Conservation (phyloP, 2,888 invertebrate species). For the Timandra comae region DNA sequence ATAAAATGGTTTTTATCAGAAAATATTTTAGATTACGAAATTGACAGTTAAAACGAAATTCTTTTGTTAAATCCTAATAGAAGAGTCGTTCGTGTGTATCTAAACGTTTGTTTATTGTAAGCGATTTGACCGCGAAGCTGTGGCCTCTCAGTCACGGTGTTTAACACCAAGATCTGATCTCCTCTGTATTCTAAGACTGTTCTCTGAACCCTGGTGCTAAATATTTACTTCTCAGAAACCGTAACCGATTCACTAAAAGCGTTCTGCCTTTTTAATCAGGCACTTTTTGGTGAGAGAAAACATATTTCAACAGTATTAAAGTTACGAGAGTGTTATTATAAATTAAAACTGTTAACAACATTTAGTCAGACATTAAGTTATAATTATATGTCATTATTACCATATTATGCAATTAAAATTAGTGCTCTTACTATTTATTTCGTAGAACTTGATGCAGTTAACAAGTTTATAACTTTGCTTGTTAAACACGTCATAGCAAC, state of each 20-base stretch:
- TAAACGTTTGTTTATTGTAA: constrained; percentile 45
- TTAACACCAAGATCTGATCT: constrained; percentile 27
- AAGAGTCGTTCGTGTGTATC: constrained; percentile 50
- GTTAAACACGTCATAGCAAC: background rate
- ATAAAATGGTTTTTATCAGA: constrained; percentile 11
- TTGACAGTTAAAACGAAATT: no score
- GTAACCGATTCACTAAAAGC: background rate
- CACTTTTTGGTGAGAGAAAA: no score
- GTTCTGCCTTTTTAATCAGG: no score
- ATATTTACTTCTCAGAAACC: background rate
- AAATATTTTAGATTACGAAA: constrained; percentile 4
- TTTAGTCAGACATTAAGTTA: no score
- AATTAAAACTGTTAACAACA: no score
- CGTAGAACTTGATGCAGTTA: no score
- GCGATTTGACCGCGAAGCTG: constrained; percentile 42
- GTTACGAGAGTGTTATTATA: no score
- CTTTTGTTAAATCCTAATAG: constrained; percentile 31
- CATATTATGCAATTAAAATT: no score
- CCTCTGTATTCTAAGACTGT: constrained; percentile 17
- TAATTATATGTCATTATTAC: no score
- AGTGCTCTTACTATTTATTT: no score
- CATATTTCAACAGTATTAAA: no score
- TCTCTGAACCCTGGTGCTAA: constrained; percentile 4
- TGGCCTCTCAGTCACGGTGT: constrained; percentile 38
- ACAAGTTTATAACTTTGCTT: no score